Evolutionary conservation across 1,140 invertebrate species (phyloP), one percentile per base, ranked within the genome.

Genomic region (Cotesia glomerata): DNA sequence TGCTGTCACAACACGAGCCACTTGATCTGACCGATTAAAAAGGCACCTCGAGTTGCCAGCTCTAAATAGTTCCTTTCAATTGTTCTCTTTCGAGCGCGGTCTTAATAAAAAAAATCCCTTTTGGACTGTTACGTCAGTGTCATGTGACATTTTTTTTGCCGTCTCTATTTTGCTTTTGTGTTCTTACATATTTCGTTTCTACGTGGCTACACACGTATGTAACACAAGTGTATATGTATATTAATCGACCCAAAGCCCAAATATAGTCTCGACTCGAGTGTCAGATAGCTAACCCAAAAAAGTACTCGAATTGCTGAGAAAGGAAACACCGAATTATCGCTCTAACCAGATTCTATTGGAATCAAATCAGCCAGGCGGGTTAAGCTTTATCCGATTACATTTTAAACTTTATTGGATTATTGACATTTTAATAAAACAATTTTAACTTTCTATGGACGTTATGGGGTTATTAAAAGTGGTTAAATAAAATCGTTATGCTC

Each of bases 1-100:
- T 71, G 71, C 66, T 79, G 79, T 77, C 80, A 76, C 62, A 73
- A 74, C 74, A 73, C 58, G 51, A 71, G 63, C 63, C 70, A 68
- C 76, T 79, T 64, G 64, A 74, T 70, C 56, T 49, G n/a, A 68
- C 76, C 74, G 77, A 80, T 79, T 78, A 81, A 74, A 75, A 71
- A 61, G 63, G 73, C 75, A 78, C 75, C 77, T 71, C 73, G 65
- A 63, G 72, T 52, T 61, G 65, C 26, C 26, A 26, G 26, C 49
- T 65, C 76, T 72, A 61, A 58, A 59, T 18, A 56, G 8, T 45
- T 45, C 39, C 39, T 45, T 45, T 45, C 39, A 45, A 45, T 45
- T 45, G 39, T 45, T 45, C 65, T 70, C 69, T 67, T 78, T 59
- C n/a, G 18, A 26, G 26, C 8, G 18, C 35, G 35, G 9, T n/a